Conservation (phyloP, 1,140 invertebrate species). For the Hylaeus anthracinus region DNA sequence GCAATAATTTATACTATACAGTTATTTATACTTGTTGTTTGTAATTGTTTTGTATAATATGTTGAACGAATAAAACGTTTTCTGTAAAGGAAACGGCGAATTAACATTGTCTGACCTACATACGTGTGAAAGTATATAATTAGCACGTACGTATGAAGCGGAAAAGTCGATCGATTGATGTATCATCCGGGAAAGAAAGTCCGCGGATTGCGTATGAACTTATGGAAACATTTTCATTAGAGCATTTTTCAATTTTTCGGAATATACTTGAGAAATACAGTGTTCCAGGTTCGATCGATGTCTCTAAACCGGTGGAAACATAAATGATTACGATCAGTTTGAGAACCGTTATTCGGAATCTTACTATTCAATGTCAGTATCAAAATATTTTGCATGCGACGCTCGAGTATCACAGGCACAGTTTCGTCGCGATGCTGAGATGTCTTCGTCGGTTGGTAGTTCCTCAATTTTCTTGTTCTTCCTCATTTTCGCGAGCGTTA, state of each 20-base stretch:
- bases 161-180: background rate
- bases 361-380: background rate
- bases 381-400: conserved; percentile 52
- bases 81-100: conserved; percentile 11
- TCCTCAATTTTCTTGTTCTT: conserved; percentile 15
- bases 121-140: conserved; percentile 28
- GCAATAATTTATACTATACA: conserved; percentile 1
- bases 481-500: conserved; percentile 2
- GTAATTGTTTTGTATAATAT: conserved; percentile 38
- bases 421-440: conserved; percentile 3
- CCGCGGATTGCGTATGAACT: background rate
- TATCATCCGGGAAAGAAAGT: background rate
- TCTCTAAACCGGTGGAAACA: background rate
- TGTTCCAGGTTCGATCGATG: background rate
- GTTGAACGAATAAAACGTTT: conserved; percentile 34
- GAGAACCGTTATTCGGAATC: conserved; percentile 7
- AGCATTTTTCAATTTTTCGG: too few species aligned
- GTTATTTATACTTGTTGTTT: conserved; percentile 21
- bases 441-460: conserved; percentile 5
- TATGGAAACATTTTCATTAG: background rate
- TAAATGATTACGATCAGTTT: background rate
- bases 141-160: background rate
- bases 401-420: background rate
- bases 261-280: background rate
- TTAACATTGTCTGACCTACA: conserved; percentile 22